phyloP scores from a whole-genome alignment of 1,140 invertebrate species.

The Aphidius ervi region DNA sequence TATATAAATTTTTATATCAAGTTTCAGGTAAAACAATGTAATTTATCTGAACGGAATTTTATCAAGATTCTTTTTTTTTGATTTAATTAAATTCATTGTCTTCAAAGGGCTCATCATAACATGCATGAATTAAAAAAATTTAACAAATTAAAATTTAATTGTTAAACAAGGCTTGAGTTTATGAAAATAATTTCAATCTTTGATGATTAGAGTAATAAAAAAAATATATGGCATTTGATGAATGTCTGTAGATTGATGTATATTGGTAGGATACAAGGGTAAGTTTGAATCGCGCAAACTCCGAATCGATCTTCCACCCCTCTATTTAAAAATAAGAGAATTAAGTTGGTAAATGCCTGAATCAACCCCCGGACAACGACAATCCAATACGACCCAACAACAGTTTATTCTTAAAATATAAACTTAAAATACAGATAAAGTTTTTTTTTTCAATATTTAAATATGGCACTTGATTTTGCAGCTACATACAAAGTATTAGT shows the following conservation, averaged over 20 bases:
- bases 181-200: no score
- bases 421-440: no score
- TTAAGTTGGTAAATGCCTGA: slow-evolving; percentile 9
- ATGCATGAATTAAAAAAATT: no score
- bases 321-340: slow-evolving; percentile 3
- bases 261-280: background rate
- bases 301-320: slow-evolving; percentile 41
- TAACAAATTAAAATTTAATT: no score
- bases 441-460: slow-evolving; percentile 26
- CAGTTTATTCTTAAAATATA: slow-evolving; percentile 29
- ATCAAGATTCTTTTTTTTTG: no score
- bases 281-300: slow-evolving; percentile 35
- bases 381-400: slow-evolving; percentile 36
- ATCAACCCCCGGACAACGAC: slow-evolving; percentile 36
- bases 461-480: slow-evolving; percentile 77
- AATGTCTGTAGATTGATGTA: no score
- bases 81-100: no score
- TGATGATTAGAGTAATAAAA: background rate
- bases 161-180: no score
- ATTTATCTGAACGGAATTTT: no score
- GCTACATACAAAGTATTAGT: slow-evolving; percentile 83
- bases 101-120: no score
- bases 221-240: background rate
- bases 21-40: no score
- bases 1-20: no score